phyloP scores from a whole-genome alignment of 2,113 vertebrate genomes.

The Blennius ocellaris region DNA sequence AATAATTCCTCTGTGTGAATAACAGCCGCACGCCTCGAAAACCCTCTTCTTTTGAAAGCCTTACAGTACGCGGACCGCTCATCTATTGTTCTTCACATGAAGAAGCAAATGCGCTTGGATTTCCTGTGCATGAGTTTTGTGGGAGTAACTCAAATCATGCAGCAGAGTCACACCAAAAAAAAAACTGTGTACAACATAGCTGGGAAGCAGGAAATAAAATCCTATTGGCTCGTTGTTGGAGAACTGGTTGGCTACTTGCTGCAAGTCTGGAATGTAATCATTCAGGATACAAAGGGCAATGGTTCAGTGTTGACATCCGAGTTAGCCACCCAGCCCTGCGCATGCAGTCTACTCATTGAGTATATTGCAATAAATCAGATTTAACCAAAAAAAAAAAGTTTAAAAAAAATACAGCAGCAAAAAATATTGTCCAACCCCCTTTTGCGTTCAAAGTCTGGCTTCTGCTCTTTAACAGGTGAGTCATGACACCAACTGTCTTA shows the following conservation, averaged over 20 bases:
- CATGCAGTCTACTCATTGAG: no score
- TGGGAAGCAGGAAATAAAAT: constrained; percentile 75
- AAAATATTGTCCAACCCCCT: neutral
- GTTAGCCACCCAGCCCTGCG: neutral
- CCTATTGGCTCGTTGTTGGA: constrained; percentile 53
- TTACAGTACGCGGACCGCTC: neutral
- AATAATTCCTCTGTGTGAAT: neutral
- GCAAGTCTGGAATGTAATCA: constrained; percentile 62
- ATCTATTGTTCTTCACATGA: constrained; percentile 53
- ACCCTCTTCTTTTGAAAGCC: constrained; percentile 6
- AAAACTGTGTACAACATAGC: constrained; percentile 38
- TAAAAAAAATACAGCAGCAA: neutral
- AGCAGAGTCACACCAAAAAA: constrained; percentile 19
- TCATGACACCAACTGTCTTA: constrained; percentile 11
- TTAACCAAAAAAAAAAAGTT: neutral
- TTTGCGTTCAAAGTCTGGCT: neutral
- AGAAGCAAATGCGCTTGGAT: constrained; percentile 45
- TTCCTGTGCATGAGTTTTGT: constrained; percentile 60
- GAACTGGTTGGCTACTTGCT: constrained; percentile 33
- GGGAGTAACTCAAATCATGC: constrained; percentile 59
- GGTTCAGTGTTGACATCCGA: constrained; percentile 1
- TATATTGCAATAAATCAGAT: no score
- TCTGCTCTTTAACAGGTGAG: neutral
- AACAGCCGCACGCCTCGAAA: neutral
- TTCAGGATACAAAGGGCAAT: constrained; percentile 41